A percentile compares a stretch with the other conserved stretches of the same genome.
phyloP scores from a whole-genome alignment of 2,797 vertebrate genomes.

The Eutrigla gurnardus region DNA sequence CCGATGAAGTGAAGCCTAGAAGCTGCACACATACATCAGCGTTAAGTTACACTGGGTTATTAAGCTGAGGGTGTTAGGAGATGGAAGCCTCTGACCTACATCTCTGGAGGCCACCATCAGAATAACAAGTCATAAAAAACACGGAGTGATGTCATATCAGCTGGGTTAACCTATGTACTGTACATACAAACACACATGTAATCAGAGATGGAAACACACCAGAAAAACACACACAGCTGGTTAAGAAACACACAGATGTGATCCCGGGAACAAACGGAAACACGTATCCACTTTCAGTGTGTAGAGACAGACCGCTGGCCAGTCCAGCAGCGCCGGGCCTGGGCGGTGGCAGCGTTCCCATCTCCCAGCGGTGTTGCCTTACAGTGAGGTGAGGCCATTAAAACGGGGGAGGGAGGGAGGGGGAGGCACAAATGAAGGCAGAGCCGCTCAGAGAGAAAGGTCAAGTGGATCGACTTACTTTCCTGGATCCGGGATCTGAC shows the following conservation, averaged over 20 bases:
- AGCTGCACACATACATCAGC: not conserved
- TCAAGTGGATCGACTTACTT: conserved; percentile 89
- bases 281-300: conserved; percentile 19
- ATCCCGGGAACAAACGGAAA: conserved; percentile 13
- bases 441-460: conserved; percentile 57
- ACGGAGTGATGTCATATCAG: conserved; percentile 11
- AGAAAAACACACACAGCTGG: conserved; percentile 30
- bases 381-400: conserved; percentile 44
- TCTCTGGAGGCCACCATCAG: conserved; percentile 7
- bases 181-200: not conserved
- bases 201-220: conserved; percentile 2
- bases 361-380: conserved; percentile 53
- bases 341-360: conserved; percentile 47
- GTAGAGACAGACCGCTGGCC: conserved; percentile 58
- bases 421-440: conserved; percentile 14
- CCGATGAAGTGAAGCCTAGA: not conserved
- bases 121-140: conserved; percentile 24
- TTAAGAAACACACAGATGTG: conserved; percentile 9
- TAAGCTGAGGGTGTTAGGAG: not conserved
- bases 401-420: not conserved
- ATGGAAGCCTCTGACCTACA: conserved; percentile 19
- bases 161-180: conserved; percentile 3
- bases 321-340: conserved; percentile 32
- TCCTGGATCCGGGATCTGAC: conserved; percentile 98
- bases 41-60: conserved; percentile 1